phyloP scores from a whole-genome alignment of 2,797 vertebrate genomes.

The Coregonus sp. region DNA sequence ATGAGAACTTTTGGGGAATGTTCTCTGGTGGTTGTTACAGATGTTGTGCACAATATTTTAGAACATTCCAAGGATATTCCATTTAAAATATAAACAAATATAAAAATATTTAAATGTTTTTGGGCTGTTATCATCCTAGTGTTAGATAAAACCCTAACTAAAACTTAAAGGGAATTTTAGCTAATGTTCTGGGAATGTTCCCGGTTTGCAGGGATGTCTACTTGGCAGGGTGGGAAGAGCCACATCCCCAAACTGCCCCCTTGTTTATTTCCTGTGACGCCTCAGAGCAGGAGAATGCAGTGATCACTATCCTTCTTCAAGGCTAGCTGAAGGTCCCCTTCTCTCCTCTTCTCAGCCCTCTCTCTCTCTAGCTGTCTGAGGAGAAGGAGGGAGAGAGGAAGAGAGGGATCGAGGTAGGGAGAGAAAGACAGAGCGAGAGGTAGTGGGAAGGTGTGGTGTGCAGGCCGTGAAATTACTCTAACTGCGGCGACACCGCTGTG shows the following conservation, averaged over 20 bases:
- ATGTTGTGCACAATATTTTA: no score
- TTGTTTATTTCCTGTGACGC: conserved; percentile 62
- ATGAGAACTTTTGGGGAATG: no score
- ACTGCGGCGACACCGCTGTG: conserved; percentile 59
- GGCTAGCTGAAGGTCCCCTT: conserved; percentile 62
- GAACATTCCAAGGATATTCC: no score
- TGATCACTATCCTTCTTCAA: conserved; percentile 68
- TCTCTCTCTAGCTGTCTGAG: conserved; percentile 50
- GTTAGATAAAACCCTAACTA: no score
- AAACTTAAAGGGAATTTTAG: no score
- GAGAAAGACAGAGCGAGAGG: conserved; percentile 35
- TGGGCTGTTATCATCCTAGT: no score
- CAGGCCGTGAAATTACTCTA: conserved; percentile 87
- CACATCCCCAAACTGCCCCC: conserved; percentile 46
- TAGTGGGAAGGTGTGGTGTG: conserved; percentile 61
- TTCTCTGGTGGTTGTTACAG: no score
- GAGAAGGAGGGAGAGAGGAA: conserved; percentile 61
- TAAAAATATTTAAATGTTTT: no score
- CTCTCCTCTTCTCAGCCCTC: conserved; percentile 44
- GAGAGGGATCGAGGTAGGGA: conserved; percentile 34
- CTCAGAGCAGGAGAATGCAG: conserved; percentile 45
- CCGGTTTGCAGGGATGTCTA: conserved; percentile 35
- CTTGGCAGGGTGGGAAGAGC: conserved; percentile 68
- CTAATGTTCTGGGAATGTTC: no score
- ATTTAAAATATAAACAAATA: no score